Evolutionary conservation across 2,888 invertebrate genomes (phyloP).

Genomic region (Lasioglossum oenotherae): DNA sequence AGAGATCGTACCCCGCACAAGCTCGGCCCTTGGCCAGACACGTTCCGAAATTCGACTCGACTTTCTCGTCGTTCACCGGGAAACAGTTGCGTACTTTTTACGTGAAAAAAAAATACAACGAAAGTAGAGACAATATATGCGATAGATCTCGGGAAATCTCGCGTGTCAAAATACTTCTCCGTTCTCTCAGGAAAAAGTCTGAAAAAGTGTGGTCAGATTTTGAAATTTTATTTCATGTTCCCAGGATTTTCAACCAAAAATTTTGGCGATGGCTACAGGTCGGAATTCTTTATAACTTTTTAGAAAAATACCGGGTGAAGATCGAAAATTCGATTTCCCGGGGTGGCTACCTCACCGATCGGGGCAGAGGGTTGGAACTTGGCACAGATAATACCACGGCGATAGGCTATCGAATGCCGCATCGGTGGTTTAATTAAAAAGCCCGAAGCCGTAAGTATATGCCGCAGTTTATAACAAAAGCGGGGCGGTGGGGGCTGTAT

Average conservation of each 20-base stretch:
- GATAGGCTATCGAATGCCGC: neutral
- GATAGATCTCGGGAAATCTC: neutral
- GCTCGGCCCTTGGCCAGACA: too few relatives aligned
- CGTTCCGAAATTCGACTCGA: neutral
- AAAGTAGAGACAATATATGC: neutral
- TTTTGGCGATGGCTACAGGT: too few relatives aligned
- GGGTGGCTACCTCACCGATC: neutral
- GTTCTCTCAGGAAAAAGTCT: neutral
- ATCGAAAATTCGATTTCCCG: neutral
- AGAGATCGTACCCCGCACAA: neutral
- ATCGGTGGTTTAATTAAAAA: conserved; percentile 1
- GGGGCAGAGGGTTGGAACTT: neutral
- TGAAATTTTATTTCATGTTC: too few relatives aligned
- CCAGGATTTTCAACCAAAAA: too few relatives aligned
- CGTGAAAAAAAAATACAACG: neutral
- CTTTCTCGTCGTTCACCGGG: neutral
- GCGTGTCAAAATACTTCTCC: neutral
- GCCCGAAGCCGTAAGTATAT: neutral
- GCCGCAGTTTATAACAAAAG: neutral
- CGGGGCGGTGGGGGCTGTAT: neutral
- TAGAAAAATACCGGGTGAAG: neutral
- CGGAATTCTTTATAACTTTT: neutral
- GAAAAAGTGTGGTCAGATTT: too few relatives aligned
- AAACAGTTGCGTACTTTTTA: neutral
- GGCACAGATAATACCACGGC: neutral